Evolutionary conservation across 2,113 vertebrate genomes (phyloP).

Genomic region (Numida meleagris): DNA sequence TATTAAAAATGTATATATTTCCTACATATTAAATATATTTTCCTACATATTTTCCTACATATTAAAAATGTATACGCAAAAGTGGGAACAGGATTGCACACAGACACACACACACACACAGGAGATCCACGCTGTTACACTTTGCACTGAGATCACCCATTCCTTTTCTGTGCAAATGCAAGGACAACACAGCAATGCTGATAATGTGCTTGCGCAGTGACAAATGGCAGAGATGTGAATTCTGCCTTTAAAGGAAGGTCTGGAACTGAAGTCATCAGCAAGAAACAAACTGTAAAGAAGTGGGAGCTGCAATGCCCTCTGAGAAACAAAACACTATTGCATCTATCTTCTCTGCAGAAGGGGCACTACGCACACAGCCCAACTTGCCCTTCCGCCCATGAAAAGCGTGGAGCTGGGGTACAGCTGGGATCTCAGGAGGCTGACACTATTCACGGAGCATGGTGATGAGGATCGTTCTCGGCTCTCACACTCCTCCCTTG

Average conservation of each 20-base stretch:
- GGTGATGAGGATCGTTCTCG: background rate
- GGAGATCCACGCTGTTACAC: background rate
- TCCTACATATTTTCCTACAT: background rate
- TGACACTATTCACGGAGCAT: background rate
- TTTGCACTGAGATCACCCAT: background rate
- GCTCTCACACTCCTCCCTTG: background rate
- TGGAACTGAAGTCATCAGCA: background rate
- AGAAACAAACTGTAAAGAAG: background rate
- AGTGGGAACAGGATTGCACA: background rate
- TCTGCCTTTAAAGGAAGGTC: background rate
- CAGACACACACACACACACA: background rate
- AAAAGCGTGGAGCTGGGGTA: background rate
- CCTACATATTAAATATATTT: too few species aligned
- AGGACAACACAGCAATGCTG: background rate
- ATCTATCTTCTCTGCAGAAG: background rate
- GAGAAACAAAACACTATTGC: background rate
- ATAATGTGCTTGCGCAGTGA: background rate
- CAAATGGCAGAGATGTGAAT: background rate
- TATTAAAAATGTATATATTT: background rate
- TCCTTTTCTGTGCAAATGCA: background rate
- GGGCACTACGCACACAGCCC: background rate
- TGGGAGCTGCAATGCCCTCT: background rate
- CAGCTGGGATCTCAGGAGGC: conserved; percentile 14
- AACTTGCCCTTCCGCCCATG: background rate
- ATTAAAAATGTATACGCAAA: background rate